These are phyloP conservation scores for Odontothrips loti DNA, from an alignment of 2,888 invertebrate species.

Conservation along the genomic window DNA sequence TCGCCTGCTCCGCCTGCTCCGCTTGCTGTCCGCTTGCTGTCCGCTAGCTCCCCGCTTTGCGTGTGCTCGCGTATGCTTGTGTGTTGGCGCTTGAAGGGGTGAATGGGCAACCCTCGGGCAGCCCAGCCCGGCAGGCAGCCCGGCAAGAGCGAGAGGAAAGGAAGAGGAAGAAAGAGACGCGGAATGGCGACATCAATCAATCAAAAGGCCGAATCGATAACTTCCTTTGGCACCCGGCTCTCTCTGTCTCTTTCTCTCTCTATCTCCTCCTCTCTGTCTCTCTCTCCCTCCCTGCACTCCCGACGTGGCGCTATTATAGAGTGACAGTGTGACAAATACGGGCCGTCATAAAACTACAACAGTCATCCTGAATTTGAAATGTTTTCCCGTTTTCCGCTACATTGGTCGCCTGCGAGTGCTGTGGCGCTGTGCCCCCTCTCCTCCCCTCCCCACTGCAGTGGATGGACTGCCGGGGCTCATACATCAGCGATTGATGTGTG, in stretches of 20 bases:
- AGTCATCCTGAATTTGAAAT: conserved; percentile 26
- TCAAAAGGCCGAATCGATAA: not conserved
- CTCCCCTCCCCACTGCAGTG: not conserved
- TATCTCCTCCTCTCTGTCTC: conserved; percentile 30
- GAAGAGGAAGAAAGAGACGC: not conserved
- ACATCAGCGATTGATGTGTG: no score
- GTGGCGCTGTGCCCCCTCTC: not conserved
- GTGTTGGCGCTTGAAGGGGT: no score
- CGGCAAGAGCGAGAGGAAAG: not conserved
- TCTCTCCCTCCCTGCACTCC: conserved; percentile 6
- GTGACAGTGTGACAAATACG: conserved; percentile 23
- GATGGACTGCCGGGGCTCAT: not conserved
- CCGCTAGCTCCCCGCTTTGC: not conserved
- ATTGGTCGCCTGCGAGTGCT: not conserved
- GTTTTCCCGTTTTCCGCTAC: conserved; percentile 8
- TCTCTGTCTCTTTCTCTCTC: conserved; percentile 32
- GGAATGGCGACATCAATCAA: conserved; percentile 1
- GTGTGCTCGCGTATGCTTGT: not conserved
- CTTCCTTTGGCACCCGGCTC: conserved; percentile 27
- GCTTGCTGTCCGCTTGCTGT: no score
- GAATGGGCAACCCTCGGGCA: no score
- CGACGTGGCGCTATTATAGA: conserved; percentile 34
- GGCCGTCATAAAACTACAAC: conserved; percentile 23
- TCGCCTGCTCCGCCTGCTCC: no score
- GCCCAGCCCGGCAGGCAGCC: no score